phyloP scores from a whole-genome alignment of 1,140 invertebrate species.

The Neomicropteryx cornuta region DNA sequence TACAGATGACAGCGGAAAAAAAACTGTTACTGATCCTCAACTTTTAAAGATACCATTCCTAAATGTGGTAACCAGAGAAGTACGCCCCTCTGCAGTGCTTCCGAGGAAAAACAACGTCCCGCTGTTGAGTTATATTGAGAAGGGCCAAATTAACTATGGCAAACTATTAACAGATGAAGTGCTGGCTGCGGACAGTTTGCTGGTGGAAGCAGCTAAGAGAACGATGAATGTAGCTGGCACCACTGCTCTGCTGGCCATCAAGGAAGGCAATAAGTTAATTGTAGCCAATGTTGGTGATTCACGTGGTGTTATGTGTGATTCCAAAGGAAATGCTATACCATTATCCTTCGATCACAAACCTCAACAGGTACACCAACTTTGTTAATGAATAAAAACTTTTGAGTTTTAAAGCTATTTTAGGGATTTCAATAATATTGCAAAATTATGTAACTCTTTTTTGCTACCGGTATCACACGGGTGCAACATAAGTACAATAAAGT shows the following conservation, averaged over 20 bases:
- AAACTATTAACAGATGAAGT: constrained; percentile 78
- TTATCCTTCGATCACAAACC: constrained; percentile 95
- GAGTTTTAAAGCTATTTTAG: too few relatives aligned
- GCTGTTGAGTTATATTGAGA: constrained; percentile 50
- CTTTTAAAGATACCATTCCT: constrained; percentile 50
- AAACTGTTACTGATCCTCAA: constrained; percentile 56
- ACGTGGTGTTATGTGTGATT: constrained; percentile 88
- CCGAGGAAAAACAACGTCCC: constrained; percentile 28
- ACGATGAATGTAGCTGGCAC: constrained; percentile 85
- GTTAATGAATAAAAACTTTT: too few relatives aligned
- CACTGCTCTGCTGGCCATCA: constrained; percentile 79
- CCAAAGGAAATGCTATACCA: constrained; percentile 77
- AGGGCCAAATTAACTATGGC: constrained; percentile 64
- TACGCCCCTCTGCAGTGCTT: constrained; percentile 25
- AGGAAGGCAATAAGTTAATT: constrained; percentile 70
- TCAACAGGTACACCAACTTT: constrained; percentile 81
- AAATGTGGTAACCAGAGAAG: constrained; percentile 56
- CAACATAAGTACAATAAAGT: too few relatives aligned
- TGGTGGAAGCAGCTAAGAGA: constrained; percentile 71
- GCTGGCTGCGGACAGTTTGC: constrained; percentile 62
- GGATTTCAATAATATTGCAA: too few relatives aligned
- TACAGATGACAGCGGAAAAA: constrained; percentile 40
- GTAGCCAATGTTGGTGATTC: constrained; percentile 96
- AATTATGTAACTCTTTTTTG: too few relatives aligned
- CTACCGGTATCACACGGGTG: too few relatives aligned